A percentile compares a stretch with the other conserved stretches of the same genome.
These are phyloP conservation scores for Spodoptera littoralis DNA, from an alignment of 2,888 invertebrate genomes.

Conservation along the genomic window DNA sequence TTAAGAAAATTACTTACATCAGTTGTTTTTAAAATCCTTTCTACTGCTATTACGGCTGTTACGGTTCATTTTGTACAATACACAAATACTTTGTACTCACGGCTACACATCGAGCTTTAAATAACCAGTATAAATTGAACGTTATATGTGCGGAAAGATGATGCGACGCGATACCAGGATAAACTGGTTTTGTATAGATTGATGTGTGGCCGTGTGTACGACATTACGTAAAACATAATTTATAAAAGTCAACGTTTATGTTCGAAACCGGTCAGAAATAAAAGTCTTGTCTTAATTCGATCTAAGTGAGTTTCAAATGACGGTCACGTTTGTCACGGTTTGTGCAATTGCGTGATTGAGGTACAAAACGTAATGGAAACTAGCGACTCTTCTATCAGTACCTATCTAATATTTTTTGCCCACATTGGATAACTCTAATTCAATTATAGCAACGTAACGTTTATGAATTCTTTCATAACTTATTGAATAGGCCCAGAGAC, in stretches of 20 bases:
- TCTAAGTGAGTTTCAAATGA: slow-evolving; percentile 6
- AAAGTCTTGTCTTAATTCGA: slow-evolving; percentile 15
- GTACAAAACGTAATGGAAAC: slow-evolving; percentile 9
- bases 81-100: too few relatives aligned
- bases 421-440: slow-evolving; percentile 1
- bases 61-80: too few relatives aligned
- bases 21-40: too few relatives aligned
- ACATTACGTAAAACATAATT: too few relatives aligned
- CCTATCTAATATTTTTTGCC: background rate
- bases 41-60: too few relatives aligned
- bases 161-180: too few relatives aligned
- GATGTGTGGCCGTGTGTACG: too few relatives aligned
- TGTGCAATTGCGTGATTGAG: slow-evolving; percentile 8
- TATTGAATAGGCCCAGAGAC: slow-evolving; percentile 13
- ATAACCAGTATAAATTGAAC: too few relatives aligned
- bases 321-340: slow-evolving; percentile 13
- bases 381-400: background rate
- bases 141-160: too few relatives aligned
- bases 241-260: background rate
- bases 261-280: background rate
- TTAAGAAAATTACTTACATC: too few relatives aligned
- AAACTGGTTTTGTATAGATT: too few relatives aligned
- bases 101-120: too few relatives aligned
- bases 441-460: slow-evolving; percentile 11
- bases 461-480: slow-evolving; percentile 23